Conservation (phyloP, 2,797 vertebrate genomes). For the Urosaurus nigricauda region DNA sequence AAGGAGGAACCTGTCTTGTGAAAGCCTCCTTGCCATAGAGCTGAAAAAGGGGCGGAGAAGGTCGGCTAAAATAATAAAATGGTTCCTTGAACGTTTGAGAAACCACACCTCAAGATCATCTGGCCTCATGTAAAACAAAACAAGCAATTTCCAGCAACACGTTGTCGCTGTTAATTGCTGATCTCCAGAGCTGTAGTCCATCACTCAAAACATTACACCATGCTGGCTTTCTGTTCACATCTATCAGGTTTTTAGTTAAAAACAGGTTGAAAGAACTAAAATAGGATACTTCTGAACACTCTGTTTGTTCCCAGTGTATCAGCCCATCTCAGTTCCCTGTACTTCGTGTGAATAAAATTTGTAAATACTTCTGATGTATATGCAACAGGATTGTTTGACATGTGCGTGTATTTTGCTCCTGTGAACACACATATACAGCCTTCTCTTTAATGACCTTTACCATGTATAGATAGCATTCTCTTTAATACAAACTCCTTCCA, state of each 20-base stretch:
- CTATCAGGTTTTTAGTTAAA: neutral
- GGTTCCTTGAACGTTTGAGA: slow-evolving; percentile 37
- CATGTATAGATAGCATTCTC: too few relatives aligned
- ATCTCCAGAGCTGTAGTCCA: too few relatives aligned
- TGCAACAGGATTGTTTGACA: neutral
- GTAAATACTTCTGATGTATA: neutral
- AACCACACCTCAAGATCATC: slow-evolving; percentile 76
- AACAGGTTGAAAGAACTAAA: neutral
- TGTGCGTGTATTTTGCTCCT: neutral
- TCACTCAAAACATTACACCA: too few relatives aligned
- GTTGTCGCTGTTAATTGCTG: slow-evolving; percentile 42
- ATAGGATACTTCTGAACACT: neutral
- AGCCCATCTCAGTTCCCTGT: neutral
- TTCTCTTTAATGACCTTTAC: neutral
- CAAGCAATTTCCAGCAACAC: slow-evolving; percentile 56
- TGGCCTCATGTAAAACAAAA: slow-evolving; percentile 73
- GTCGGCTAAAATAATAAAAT: neutral
- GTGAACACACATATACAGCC: neutral
- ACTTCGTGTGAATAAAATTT: neutral
- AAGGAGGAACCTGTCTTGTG: neutral
- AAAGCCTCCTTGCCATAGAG: neutral
- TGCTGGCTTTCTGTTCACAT: neutral
- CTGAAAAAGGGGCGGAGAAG: neutral
- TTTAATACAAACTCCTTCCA: neutral
- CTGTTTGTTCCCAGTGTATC: neutral